These are phyloP conservation scores for Drosophila helvetica DNA, from an alignment of 2,888 invertebrate genomes.

Conservation along the genomic window DNA sequence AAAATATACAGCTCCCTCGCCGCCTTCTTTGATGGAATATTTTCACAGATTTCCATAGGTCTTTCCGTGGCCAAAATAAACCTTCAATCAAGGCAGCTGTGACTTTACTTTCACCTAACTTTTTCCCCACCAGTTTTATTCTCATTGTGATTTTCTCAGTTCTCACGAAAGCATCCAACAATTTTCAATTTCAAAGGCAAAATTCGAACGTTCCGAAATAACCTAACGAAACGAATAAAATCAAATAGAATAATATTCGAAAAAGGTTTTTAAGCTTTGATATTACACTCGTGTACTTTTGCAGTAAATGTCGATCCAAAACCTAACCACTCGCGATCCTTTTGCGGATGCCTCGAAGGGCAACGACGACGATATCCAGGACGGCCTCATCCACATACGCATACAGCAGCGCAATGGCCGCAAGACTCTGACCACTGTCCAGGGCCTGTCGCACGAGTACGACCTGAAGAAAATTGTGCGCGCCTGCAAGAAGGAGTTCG, in stretches of 20 bases:
- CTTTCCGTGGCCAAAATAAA: background rate
- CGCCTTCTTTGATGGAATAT: background rate
- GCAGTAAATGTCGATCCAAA: conserved; percentile 99
- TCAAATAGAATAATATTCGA: background rate
- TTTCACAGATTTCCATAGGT: background rate
- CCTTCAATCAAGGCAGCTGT: background rate
- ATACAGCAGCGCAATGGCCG: conserved; percentile 99
- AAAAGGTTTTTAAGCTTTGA: too few species aligned
- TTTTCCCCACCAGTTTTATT: background rate
- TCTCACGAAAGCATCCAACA: background rate
- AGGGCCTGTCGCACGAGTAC: conserved; percentile 98
- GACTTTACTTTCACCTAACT: background rate
- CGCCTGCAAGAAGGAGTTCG: conserved; percentile 99
- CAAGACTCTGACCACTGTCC: conserved; percentile 99
- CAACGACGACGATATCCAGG: conserved; percentile 99
- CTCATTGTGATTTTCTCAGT: background rate
- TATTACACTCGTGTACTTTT: too few species aligned
- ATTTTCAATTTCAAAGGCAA: background rate
- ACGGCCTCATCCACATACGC: conserved; percentile 99
- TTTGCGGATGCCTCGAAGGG: conserved; percentile 99
- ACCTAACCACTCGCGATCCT: conserved; percentile 99
- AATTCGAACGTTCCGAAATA: background rate
- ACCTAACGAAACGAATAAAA: too few species aligned
- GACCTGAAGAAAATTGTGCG: conserved; percentile 99
- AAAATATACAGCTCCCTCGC: too few species aligned